These are phyloP conservation scores for Periophthalmodon schlosseri DNA, from an alignment of 2,113 vertebrate species.

Conservation along the genomic window DNA sequence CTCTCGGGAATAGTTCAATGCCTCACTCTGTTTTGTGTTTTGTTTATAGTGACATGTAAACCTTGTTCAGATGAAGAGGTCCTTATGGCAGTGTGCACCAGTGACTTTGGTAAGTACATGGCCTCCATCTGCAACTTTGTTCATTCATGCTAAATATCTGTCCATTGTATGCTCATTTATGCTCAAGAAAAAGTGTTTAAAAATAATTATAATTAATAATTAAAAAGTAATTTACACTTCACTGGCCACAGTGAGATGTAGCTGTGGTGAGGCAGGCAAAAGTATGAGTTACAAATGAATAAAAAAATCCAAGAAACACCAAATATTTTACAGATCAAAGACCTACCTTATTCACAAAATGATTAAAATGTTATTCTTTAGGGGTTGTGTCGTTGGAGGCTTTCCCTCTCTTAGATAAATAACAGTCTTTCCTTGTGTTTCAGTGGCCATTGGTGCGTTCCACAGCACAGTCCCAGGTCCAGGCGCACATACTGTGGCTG, in stretches of 20 bases:
- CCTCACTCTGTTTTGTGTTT: neutral
- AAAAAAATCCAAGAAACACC: no score
- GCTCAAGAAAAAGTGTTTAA: neutral
- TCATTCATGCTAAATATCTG: neutral
- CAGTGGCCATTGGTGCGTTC: conserved; percentile 87
- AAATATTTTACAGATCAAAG: no score
- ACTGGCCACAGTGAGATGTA: no score
- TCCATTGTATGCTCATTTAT: neutral
- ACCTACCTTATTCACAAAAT: no score
- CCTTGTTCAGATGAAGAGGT: conserved; percentile 90
- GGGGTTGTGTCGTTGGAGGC: no score
- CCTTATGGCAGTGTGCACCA: conserved; percentile 90
- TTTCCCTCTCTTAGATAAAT: neutral
- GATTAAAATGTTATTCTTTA: no score
- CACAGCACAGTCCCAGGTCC: conserved; percentile 58
- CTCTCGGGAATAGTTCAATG: neutral
- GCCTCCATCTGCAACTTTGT: neutral
- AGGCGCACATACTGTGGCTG: conserved; percentile 58
- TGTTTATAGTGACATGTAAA: conserved; percentile 79
- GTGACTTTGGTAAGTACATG: conserved; percentile 87
- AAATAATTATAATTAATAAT: neutral
- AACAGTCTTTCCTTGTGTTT: conserved; percentile 5
- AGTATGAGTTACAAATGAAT: no score
- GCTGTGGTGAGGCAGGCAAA: no score
- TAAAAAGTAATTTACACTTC: no score